phyloP scores from a whole-genome alignment of 2,888 invertebrate species.

The Leucoptera coffeella region DNA sequence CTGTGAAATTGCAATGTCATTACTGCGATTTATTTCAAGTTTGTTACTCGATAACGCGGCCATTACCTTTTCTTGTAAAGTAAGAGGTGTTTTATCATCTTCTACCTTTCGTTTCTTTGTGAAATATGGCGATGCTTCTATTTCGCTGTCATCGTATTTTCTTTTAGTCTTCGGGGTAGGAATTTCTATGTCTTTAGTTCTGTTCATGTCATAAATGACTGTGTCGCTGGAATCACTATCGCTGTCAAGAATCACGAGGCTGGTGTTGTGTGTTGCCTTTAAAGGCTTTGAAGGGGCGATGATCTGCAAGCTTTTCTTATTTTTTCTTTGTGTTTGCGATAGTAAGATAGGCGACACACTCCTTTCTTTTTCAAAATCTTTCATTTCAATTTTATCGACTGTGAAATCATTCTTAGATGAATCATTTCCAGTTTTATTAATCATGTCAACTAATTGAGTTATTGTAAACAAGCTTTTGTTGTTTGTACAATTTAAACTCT shows the following conservation, averaged over 20 bases:
- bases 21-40: too few relatives aligned
- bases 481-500: constrained; percentile 11
- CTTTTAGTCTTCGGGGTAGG: constrained; percentile 14
- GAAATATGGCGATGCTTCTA: constrained; percentile 29
- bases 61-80: constrained; percentile 25
- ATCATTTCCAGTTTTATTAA: constrained; percentile 17
- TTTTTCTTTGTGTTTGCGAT: constrained; percentile 23
- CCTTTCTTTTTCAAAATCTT: constrained; percentile 12
- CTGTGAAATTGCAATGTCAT: too few relatives aligned
- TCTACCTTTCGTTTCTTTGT: constrained; percentile 25
- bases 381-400: background rate
- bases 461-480: constrained; percentile 36
- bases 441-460: constrained; percentile 38
- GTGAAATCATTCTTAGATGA: background rate
- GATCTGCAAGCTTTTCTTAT: background rate
- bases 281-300: constrained; percentile 8
- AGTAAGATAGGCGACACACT: constrained; percentile 28
- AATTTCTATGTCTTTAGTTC: constrained; percentile 6
- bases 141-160: constrained; percentile 16
- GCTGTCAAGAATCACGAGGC: constrained; percentile 28
- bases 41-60: constrained; percentile 15
- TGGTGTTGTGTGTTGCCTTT: constrained; percentile 11
- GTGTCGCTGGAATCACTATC: constrained; percentile 25
- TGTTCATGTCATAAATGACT: constrained; percentile 12
- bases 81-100: constrained; percentile 11